These are phyloP conservation scores for Archaeoteleia sp. DNA, from an alignment of 2,888 invertebrate species.

Conservation along the genomic window DNA sequence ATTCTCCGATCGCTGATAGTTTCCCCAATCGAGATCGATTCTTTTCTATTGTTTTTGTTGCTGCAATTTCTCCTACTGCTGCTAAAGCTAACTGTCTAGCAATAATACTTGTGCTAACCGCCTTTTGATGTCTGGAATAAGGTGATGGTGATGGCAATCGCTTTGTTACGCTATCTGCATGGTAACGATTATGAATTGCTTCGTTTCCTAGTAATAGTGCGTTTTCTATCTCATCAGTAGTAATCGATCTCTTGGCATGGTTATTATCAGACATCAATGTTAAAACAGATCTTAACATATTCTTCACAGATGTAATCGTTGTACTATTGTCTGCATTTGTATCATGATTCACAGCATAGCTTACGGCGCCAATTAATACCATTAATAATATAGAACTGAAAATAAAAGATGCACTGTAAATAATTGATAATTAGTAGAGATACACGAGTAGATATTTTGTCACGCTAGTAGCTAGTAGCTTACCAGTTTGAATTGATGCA, in stretches of 20 bases:
- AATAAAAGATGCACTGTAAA: too few species aligned
- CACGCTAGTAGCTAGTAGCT: too few species aligned
- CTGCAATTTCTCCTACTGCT: constrained; percentile 82
- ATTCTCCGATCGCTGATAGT: constrained; percentile 60
- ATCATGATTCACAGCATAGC: too few species aligned
- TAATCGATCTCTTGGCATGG: background rate
- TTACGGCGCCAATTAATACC: too few species aligned
- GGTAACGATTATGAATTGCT: constrained; percentile 77
- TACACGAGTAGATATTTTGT: too few species aligned
- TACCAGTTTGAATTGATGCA: too few species aligned
- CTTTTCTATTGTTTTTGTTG: constrained; percentile 78
- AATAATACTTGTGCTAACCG: constrained; percentile 79
- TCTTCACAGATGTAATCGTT: too few species aligned
- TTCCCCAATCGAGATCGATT: constrained; percentile 68
- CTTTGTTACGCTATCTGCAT: constrained; percentile 76
- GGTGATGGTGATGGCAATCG: constrained; percentile 78
- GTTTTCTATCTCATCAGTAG: constrained; percentile 71
- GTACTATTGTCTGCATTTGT: too few species aligned
- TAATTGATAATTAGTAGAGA: too few species aligned
- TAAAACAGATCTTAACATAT: too few species aligned
- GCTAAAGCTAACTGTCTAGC: constrained; percentile 80
- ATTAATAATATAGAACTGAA: too few species aligned
- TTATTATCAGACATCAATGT: too few species aligned
- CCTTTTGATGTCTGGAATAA: constrained; percentile 82
- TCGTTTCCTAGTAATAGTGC: constrained; percentile 78